Base-by-base conservation (phyloP, 2,113 vertebrate species). In the Zosterops pallidus region DNA sequence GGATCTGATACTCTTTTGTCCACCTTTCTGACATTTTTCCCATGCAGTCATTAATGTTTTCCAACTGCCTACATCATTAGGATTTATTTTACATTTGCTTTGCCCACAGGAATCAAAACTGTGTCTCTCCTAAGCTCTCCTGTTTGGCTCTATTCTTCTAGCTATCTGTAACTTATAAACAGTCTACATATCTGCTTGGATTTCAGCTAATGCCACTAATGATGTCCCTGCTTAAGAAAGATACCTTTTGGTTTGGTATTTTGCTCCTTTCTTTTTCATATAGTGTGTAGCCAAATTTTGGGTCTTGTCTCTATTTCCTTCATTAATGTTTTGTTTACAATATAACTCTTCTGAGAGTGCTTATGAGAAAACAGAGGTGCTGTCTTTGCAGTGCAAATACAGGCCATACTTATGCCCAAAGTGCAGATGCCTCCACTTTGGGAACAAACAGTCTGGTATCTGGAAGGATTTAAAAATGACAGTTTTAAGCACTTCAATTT, bases 341-440 rank as follows among this genome's bases (percentile, higher is more conserved):
- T 29, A 3, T 14, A 65, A 90, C 5, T 79, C 31, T 56, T 53
- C 47, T 74, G 64, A 44, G 24, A 24, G 26, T 56, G n/a, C 60
- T 81, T 55, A 35, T 49, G 53, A 69, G 28, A 55, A 78, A 79
- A 64, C 31, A 64, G 50, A 42, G 31, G 11, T 0, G 5, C n/a
- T 0, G 0, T 67, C 44, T 89, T 78, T 81, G 59, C 33, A 41
- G 20, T 71, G 49, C 19, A 68, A 63, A 42, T 37, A 47, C 7
- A 84, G 21, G 12, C 21, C 31, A 44, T 71, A 12, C 17, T 83
- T 86, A 56, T 71, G 9, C 33, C 9, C 22, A 1, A 6, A 82
- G 41, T 0, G 0, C n/a, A 25, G 42, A 35, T 81, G 23, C 25
- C 17, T 35, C 35, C 11, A 4, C 26, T 52, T 2, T 29, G 44